A percentile compares a stretch with the other conserved stretches of the same genome.
These are phyloP conservation scores for Oreochromis grahami DNA, from an alignment of 2,797 vertebrate genomes.

Conservation along the genomic window DNA sequence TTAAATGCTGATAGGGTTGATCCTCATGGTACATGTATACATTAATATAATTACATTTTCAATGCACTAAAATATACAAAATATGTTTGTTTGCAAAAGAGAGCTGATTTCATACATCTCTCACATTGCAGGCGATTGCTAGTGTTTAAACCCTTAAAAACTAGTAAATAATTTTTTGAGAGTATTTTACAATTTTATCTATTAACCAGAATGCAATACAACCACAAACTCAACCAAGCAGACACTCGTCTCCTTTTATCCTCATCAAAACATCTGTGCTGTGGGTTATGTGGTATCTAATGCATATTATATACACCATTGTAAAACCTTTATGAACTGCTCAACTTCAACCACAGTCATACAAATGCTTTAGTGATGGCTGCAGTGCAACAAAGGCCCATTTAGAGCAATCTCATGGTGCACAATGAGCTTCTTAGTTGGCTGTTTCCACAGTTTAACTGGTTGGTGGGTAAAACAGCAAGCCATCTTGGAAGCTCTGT, in stretches of 20 bases:
- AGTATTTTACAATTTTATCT: not conserved
- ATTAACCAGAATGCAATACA: not conserved
- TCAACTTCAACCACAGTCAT: slow-evolving; percentile 34
- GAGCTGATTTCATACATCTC: not conserved
- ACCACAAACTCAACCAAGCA: not conserved
- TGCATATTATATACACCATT: slow-evolving; percentile 14
- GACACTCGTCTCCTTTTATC: not conserved
- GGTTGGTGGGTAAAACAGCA: slow-evolving; percentile 3
- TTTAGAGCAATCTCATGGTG: slow-evolving; percentile 7
- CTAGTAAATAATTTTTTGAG: not conserved
- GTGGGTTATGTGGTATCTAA: slow-evolving; percentile 10
- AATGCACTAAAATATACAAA: not conserved
- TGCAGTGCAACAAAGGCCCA: slow-evolving; percentile 27
- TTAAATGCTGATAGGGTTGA: not conserved
- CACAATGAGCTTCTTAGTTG: slow-evolving; percentile 37
- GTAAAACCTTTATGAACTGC: slow-evolving; percentile 24
- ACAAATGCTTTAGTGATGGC: slow-evolving; percentile 23
- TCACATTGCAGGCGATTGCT: not conserved
- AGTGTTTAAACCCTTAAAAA: not conserved
- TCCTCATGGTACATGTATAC: not conserved
- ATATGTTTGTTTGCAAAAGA: not conserved
- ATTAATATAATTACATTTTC: not conserved
- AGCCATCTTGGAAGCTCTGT: slow-evolving; percentile 5
- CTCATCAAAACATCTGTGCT: slow-evolving; percentile 14
- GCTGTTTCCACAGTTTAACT: slow-evolving; percentile 18